Conservation (phyloP, 2,888 invertebrate genomes). For the Tiphia femorata region DNA sequence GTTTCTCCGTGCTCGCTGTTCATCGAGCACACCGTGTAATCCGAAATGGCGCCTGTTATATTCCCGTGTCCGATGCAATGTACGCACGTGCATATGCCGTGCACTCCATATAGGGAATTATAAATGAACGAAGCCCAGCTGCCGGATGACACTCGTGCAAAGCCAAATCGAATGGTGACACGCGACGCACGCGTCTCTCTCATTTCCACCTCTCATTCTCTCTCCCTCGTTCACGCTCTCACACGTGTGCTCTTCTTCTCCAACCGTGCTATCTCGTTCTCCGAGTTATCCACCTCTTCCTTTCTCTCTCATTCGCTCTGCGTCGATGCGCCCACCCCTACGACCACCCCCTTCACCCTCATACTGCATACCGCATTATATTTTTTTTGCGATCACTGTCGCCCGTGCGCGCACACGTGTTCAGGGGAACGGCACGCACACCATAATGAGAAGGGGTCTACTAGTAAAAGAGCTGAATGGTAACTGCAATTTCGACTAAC, state of each 20-base stretch:
- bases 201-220: constrained; percentile 16
- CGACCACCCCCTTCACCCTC: not conserved
- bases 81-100: constrained; percentile 35
- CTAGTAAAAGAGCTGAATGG: no score
- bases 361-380: no score
- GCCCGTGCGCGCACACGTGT: no score
- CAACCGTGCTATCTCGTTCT: constrained; percentile 13
- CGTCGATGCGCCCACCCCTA: not conserved
- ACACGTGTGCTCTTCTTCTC: constrained; percentile 5
- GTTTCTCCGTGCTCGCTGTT: constrained; percentile 26
- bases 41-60: constrained; percentile 42
- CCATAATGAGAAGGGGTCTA: no score
- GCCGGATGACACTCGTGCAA: constrained; percentile 40
- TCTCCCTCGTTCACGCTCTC: not conserved
- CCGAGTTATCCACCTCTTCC: constrained; percentile 10
- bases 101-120: constrained; percentile 47
- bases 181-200: constrained; percentile 42
- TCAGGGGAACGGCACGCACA: no score
- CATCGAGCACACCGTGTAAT: constrained; percentile 29
- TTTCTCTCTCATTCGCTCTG: not conserved
- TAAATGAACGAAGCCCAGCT: constrained; percentile 46
- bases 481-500: no score
- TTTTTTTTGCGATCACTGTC: no score
- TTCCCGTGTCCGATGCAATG: constrained; percentile 44
- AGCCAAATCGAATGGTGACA: constrained; percentile 48